Evolutionary conservation across 2,888 invertebrate species (phyloP).

Genomic region (Cerastis leucographa): DNA sequence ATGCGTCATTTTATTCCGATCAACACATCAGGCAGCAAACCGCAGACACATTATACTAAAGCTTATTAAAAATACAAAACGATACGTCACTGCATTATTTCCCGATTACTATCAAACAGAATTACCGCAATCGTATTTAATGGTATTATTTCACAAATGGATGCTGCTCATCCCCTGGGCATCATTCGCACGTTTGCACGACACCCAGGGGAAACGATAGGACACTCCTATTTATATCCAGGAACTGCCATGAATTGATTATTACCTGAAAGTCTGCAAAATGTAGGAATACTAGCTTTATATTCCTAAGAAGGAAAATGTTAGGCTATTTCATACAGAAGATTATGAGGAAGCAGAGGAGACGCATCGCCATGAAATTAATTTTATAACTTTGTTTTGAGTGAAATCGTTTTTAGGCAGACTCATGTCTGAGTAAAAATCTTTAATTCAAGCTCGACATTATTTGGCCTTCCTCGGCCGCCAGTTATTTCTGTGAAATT

Average conservation of each 20-base stretch:
- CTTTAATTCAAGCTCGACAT: background rate
- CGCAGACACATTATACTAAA: conserved; percentile 24
- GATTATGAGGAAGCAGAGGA: conserved; percentile 45
- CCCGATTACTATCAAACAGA: conserved; percentile 29
- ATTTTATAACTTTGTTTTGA: conserved; percentile 31
- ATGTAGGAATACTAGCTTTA: conserved; percentile 38
- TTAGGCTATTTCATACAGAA: conserved; percentile 38
- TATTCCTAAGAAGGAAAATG: conserved; percentile 28
- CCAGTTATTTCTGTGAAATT: conserved; percentile 1
- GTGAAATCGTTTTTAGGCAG: conserved; percentile 1
- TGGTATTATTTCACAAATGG: conserved; percentile 53
- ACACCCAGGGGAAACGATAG: conserved; percentile 47
- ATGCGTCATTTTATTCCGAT: background rate
- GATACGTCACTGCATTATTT: conserved; percentile 18
- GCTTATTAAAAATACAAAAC: conserved; percentile 28
- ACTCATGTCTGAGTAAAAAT: background rate
- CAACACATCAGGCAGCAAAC: conserved; percentile 1
- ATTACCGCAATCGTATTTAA: conserved; percentile 42
- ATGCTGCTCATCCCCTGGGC: conserved; percentile 35
- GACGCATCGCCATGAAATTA: conserved; percentile 40
- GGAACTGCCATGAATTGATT: conserved; percentile 47
- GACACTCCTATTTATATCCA: conserved; percentile 56
- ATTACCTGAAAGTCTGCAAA: conserved; percentile 43
- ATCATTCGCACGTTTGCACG: conserved; percentile 41
- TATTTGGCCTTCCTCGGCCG: too few species aligned